These are phyloP conservation scores for Callipepla squamata DNA, from an alignment of 2,113 vertebrate species.

Conservation along the genomic window DNA sequence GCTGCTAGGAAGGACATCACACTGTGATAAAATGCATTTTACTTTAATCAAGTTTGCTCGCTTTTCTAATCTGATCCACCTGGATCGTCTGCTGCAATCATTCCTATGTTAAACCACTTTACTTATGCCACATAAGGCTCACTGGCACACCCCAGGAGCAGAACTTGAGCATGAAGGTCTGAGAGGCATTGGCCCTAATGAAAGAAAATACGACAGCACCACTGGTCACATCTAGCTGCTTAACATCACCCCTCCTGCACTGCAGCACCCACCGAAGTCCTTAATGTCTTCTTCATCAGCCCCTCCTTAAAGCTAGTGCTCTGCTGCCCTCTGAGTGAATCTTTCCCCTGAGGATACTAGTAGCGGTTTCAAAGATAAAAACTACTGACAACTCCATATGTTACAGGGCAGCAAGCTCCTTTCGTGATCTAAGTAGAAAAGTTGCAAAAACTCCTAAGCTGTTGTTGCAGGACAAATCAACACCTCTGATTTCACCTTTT, in stretches of 20 bases:
- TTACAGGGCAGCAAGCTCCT: background rate
- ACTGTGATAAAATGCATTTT: background rate
- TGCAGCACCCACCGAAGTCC: background rate
- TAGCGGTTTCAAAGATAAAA: constrained; percentile 20
- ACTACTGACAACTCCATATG: constrained; percentile 2
- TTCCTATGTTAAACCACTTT: background rate
- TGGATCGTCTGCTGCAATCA: background rate
- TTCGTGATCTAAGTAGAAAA: constrained; percentile 16
- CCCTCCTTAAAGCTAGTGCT: background rate
- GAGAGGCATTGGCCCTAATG: background rate
- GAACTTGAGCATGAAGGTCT: background rate
- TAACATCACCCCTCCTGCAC: background rate
- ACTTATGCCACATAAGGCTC: background rate
- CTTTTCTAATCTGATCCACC: background rate
- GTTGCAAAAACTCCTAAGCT: constrained; percentile 14
- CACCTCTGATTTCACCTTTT: background rate
- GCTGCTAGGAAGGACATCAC: background rate
- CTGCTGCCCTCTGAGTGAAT: background rate
- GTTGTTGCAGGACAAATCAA: constrained; percentile 28
- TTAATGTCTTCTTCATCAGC: background rate
- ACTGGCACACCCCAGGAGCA: background rate
- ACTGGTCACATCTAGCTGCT: background rate
- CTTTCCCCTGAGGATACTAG: background rate
- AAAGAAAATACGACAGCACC: background rate
- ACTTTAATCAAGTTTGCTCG: background rate